A percentile compares a stretch with the other conserved stretches of the same genome.
These are phyloP conservation scores for Micromys minutus DNA, from an alignment of 2,113 vertebrate species.

Conservation along the genomic window DNA sequence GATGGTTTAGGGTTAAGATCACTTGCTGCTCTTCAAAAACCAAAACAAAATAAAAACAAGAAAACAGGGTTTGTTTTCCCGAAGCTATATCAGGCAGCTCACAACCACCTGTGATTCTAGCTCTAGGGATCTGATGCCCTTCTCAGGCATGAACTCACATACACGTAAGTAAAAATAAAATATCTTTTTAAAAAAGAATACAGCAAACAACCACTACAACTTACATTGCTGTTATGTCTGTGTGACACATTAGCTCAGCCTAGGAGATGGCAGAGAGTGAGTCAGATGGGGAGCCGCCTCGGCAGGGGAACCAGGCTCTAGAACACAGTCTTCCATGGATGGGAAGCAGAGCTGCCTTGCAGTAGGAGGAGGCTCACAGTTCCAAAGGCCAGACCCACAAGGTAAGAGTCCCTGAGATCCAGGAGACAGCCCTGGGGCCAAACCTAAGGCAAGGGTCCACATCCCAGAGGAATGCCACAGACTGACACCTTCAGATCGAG, in stretches of 20 bases:
- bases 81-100: neutral
- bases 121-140: neutral
- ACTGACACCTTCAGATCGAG: neutral
- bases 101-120: neutral
- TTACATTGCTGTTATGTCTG: neutral
- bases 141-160: neutral
- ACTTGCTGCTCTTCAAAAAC: neutral
- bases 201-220: neutral
- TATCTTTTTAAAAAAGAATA: neutral
- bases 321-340: neutral
- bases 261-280: neutral
- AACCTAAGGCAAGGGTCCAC: fast-evolving
- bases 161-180: neutral
- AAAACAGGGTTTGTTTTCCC: neutral
- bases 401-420: no score
- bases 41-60: no score
- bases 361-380: neutral
- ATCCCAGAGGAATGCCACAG: neutral
- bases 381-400: neutral
- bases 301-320: neutral
- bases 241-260: neutral
- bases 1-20: neutral
- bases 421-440: neutral
- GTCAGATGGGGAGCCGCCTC: fast-evolving
- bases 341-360: neutral